A percentile compares a stretch with the other conserved stretches of the same genome.
Evolutionary conservation across 2,888 invertebrate genomes (phyloP).

Genomic region (Diplazon laetatorius): DNA sequence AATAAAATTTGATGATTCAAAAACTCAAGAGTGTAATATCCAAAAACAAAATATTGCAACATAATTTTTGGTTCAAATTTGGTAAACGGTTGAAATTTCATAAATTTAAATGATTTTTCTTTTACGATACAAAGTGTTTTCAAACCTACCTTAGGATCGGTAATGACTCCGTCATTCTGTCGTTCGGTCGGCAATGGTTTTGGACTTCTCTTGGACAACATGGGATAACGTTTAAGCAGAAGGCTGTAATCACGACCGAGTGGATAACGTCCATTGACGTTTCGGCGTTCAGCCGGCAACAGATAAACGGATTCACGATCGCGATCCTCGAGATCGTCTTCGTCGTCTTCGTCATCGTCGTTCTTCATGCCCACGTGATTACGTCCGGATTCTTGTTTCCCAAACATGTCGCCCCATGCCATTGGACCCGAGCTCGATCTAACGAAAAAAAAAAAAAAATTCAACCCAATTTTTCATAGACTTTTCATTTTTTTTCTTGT

Average conservation of each 20-base stretch:
- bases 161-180: conserved; percentile 66
- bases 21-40: no score
- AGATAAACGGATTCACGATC: conserved; percentile 70
- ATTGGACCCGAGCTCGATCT: conserved; percentile 65
- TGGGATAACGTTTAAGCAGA: conserved; percentile 75
- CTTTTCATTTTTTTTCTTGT: no score
- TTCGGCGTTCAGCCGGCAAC: conserved; percentile 71
- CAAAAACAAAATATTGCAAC: no score
- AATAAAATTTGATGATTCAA: no score
- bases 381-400: conserved; percentile 63
- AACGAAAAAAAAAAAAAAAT: no score
- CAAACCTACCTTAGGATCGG: conserved; percentile 77
- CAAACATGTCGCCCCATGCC: conserved; percentile 70
- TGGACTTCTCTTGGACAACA: conserved; percentile 77
- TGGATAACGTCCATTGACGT: conserved; percentile 77
- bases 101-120: no score
- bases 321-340: conserved; percentile 65
- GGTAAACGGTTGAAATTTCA: no score
- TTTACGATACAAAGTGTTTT: background rate
- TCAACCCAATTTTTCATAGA: no score
- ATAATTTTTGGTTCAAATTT: no score
- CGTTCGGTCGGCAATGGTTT: conserved; percentile 72
- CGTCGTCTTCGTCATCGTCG: conserved; percentile 62
- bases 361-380: conserved; percentile 63
- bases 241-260: conserved; percentile 74